Evolutionary conservation across 2,113 vertebrate genomes (phyloP).

Genomic region (Misgurnus mizolepis): DNA sequence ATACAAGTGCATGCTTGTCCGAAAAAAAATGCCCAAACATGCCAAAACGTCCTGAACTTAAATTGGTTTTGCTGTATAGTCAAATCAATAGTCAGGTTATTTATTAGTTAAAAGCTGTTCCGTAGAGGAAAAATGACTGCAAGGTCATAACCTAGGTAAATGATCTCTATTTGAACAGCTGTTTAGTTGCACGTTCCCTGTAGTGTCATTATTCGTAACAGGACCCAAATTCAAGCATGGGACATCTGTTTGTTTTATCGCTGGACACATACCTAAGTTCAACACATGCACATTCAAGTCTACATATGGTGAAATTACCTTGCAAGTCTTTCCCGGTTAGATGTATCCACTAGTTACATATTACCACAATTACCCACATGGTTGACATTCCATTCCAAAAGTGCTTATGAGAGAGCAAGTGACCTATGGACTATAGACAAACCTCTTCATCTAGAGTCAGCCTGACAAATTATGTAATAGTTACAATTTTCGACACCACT

Average conservation of each 20-base stretch:
- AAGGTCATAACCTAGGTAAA: conserved; percentile 20
- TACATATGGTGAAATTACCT: neutral
- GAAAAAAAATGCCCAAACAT: conserved; percentile 24
- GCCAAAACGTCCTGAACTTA: neutral
- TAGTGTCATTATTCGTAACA: conserved; percentile 14
- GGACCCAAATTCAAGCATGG: conserved; percentile 19
- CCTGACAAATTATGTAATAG: conserved; percentile 17
- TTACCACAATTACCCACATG: conserved; percentile 24
- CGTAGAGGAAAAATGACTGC: neutral
- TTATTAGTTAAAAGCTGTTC: neutral
- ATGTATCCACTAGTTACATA: conserved; percentile 26
- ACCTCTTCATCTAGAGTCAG: neutral
- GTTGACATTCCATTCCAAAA: conserved; percentile 30
- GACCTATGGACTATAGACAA: conserved; percentile 15
- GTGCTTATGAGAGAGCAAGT: conserved; percentile 22
- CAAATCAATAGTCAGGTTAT: neutral
- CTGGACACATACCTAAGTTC: conserved; percentile 2
- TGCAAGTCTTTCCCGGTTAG: neutral
- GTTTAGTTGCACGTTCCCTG: conserved; percentile 24
- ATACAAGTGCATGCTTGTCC: conserved; percentile 14
- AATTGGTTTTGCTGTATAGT: neutral
- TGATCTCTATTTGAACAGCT: conserved; percentile 35
- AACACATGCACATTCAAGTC: neutral
- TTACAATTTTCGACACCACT: conserved; percentile 10
- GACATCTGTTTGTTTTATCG: conserved; percentile 35